Conservation (phyloP, 2,888 invertebrate genomes). For the Apotomis betuletana region DNA sequence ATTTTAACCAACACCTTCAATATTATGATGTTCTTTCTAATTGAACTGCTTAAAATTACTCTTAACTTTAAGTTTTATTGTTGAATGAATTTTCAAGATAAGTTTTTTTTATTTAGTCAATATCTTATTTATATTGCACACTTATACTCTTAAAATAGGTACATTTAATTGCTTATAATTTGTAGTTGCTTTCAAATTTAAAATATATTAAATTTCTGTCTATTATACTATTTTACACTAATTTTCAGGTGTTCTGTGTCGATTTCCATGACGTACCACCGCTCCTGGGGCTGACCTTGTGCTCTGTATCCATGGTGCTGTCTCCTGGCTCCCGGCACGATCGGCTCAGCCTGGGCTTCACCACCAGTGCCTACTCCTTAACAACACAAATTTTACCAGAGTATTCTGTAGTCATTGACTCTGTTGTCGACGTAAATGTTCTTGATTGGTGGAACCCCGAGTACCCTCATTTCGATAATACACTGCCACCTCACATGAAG, state of each 20-base stretch:
- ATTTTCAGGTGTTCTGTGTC: slow-evolving; percentile 81
- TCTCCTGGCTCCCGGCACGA: slow-evolving; percentile 82
- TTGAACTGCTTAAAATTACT: no score
- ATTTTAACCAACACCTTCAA: no score
- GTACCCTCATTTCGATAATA: slow-evolving; percentile 67
- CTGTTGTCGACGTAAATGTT: slow-evolving; percentile 66
- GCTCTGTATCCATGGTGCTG: slow-evolving; percentile 79
- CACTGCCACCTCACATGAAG: slow-evolving; percentile 52
- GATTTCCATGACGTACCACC: slow-evolving; percentile 83
- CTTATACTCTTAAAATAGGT: background rate
- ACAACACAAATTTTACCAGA: slow-evolving; percentile 64
- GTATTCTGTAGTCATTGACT: slow-evolving; percentile 62
- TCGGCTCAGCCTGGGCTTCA: slow-evolving; percentile 81
- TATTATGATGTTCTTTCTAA: no score
- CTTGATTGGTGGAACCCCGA: slow-evolving; percentile 88
- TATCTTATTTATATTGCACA: background rate
- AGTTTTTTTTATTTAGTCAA: slow-evolving; percentile 3
- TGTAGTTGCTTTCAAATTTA: background rate
- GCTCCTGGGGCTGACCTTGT: slow-evolving; percentile 84
- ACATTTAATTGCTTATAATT: background rate
- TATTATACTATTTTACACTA: no score
- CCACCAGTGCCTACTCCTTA: slow-evolving; percentile 58
- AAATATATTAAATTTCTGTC: background rate
- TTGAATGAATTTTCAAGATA: slow-evolving; percentile 11
- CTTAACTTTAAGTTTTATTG: background rate